Percentiles rank a stretch among this genome's conserved stretches.
Conservation (phyloP, 2,888 invertebrate genomes). For the Stramonita haemastoma region DNA sequence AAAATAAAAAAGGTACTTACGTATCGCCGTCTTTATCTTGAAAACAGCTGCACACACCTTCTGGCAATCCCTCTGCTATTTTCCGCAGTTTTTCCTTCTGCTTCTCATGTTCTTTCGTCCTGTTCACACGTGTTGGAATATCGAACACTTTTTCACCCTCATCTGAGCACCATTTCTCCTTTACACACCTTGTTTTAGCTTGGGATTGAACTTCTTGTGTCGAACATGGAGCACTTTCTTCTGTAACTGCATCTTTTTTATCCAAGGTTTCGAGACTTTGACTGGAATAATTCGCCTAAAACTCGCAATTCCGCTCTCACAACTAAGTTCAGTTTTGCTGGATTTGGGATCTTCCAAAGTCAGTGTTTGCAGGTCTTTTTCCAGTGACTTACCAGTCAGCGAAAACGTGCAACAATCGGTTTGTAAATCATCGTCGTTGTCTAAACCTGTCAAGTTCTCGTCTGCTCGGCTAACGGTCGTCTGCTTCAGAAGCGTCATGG, state of each 20-base stretch:
- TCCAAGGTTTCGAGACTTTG: neutral
- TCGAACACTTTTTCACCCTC: too few species aligned
- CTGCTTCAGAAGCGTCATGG: conserved; percentile 27
- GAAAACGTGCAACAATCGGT: conserved; percentile 1
- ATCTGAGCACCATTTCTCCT: neutral
- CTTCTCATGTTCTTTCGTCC: neutral
- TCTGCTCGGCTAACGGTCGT: neutral
- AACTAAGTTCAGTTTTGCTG: neutral
- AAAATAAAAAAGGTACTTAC: neutral
- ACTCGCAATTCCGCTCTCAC: conserved; percentile 15
- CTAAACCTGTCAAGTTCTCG: neutral
- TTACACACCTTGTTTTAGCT: neutral
- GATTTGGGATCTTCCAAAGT: neutral
- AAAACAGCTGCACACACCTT: neutral
- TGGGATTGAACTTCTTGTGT: neutral
- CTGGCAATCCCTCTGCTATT: neutral
- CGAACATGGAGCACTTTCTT: neutral
- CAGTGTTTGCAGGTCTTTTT: neutral
- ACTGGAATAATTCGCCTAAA: neutral
- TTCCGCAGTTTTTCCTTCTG: too few species aligned
- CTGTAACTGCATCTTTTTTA: neutral
- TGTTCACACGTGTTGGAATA: neutral
- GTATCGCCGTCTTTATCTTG: conserved; percentile 18
- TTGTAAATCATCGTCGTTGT: neutral
- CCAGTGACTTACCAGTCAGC: neutral